A percentile compares a stretch with the other conserved stretches of the same genome.
These are phyloP conservation scores for Heptranchias perlo DNA, from an alignment of 2,113 vertebrate genomes.

Conservation along the genomic window DNA sequence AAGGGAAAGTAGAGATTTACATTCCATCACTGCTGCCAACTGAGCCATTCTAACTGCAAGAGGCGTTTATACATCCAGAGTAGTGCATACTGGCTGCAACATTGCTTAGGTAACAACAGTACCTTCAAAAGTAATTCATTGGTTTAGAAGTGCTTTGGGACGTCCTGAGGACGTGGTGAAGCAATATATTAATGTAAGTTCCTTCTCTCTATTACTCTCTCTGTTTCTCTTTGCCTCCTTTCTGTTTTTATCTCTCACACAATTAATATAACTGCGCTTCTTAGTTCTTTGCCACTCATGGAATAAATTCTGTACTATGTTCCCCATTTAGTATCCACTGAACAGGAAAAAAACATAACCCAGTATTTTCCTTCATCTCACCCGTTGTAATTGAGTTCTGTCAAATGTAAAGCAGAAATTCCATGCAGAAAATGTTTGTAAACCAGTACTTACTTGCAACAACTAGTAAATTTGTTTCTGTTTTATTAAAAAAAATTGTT, in stretches of 20 bases:
- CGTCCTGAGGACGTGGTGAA: not conserved
- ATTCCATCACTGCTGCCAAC: not conserved
- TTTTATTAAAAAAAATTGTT: not conserved
- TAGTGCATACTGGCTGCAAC: not conserved
- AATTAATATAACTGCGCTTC: not conserved
- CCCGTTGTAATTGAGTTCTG: not conserved
- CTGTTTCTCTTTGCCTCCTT: not conserved
- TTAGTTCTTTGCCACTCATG: not conserved
- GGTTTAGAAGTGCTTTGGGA: not conserved
- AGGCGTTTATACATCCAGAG: not conserved
- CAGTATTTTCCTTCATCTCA: not conserved
- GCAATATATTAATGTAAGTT: not conserved
- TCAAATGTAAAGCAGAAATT: not conserved
- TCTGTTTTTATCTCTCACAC: no score
- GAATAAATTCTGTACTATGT: not conserved
- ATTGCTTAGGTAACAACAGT: not conserved
- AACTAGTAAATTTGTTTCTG: not conserved
- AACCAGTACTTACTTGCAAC: not conserved
- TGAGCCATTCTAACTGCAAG: not conserved
- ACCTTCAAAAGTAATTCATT: not conserved
- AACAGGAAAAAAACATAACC: not conserved
- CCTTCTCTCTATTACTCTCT: not conserved
- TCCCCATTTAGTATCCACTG: not conserved
- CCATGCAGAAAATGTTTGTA: not conserved
- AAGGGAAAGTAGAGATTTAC: not conserved